A percentile compares a stretch with the other conserved stretches of the same genome.
Evolutionary conservation across 1,140 invertebrate species (phyloP).

Genomic region (Papilio polyxenes): DNA sequence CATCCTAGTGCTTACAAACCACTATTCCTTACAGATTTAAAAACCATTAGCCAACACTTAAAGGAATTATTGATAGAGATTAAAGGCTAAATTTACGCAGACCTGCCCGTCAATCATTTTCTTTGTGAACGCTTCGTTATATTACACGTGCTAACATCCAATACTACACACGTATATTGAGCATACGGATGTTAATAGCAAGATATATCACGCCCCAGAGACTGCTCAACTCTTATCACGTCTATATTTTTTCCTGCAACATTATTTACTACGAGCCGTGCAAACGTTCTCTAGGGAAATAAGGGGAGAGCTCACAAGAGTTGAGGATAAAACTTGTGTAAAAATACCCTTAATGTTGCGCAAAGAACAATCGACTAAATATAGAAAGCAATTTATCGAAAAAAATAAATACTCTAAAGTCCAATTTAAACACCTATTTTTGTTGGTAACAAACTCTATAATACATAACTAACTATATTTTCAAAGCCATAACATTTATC

Average conservation of each 20-base stretch:
- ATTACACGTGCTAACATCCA: background rate
- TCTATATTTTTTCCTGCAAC: constrained; percentile 10
- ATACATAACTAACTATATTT: too few species aligned
- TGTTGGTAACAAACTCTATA: too few species aligned
- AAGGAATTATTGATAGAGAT: too few species aligned
- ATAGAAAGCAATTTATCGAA: too few species aligned
- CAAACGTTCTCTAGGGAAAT: constrained; percentile 8
- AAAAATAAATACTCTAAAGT: too few species aligned
- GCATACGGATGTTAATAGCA: background rate
- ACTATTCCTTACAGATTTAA: too few species aligned
- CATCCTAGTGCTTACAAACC: too few species aligned
- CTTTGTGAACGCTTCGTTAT: background rate
- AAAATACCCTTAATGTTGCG: background rate
- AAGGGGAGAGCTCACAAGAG: background rate
- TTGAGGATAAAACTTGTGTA: background rate
- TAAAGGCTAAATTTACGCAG: too few species aligned
- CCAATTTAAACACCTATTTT: too few species aligned
- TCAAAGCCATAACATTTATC: too few species aligned
- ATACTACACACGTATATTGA: background rate
- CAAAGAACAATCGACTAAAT: too few species aligned
- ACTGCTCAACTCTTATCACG: background rate
- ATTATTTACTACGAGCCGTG: background rate
- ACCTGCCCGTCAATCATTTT: background rate
- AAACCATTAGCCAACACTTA: too few species aligned
- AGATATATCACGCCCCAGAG: background rate